Evolutionary conservation across 2,113 vertebrate species (phyloP), one percentile per base, ranked within the genome.

Genomic region (Burhinus bistriatus): DNA sequence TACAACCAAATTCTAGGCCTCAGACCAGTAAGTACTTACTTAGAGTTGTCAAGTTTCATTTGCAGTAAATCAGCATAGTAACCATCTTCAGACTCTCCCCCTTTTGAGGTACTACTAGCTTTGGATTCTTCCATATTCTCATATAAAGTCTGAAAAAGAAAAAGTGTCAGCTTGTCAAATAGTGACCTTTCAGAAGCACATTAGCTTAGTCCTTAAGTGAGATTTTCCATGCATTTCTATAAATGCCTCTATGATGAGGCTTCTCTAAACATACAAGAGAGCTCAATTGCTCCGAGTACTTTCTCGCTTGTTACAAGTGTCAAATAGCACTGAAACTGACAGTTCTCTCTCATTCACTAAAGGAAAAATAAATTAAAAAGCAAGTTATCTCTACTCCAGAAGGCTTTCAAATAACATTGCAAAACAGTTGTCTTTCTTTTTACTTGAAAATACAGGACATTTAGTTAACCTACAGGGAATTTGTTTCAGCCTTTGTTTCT

Each of bases 1-100:
- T 49, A 51, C 11, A 70, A 23, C 4, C 25, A 59, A 66, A 17
- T 47, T 45, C 19, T n/a, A n/a, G 55, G 40, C 18, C 47, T 69
- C 44, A n/a, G 51, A 44, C 26, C 51, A 15, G 17, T 14, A 38
- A 49, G 23, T 54, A 98, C 99, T 98, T 97, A 99, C 99, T 98
- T 98, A 1, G 98, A 98, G 91, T 98, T 99, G 57, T 97, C 97
- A 45, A 99, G 99, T 95, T 99, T 98, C 97, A 99, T 98, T 93
- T 99, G 98, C 65, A 99, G 98, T 90, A 99, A 98, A 95, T 99
- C 99, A 3, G 98, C 98, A 64, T 99, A 99, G 95, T 99, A 99
- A 17, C 97, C 98, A 98, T 99, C 98, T 47, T 93, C 96, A 55
- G 97, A 97, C 16, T 93, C 87, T 4, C 83, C 95, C 64, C 80